Percentiles rank a stretch among this genome's conserved stretches.
Conservation (phyloP, 64 coral and sea anemone species). For the Porites lutea region DNA sequence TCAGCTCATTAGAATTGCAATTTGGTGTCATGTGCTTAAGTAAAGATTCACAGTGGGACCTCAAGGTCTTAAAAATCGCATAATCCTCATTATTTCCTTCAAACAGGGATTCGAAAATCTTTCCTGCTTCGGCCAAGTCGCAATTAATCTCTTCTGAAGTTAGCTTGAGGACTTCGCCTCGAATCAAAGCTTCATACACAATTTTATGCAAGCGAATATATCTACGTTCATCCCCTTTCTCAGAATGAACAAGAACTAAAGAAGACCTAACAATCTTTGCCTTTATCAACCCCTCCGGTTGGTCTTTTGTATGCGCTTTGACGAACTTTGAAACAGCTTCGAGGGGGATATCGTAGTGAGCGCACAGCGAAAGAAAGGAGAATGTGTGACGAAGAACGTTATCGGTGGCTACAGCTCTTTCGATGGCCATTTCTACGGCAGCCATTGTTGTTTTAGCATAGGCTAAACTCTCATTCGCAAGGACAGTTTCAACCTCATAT, state of each 20-base stretch:
- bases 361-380: slow-evolving; percentile 36
- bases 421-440: slow-evolving; percentile 48
- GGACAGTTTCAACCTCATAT: slow-evolving; percentile 20
- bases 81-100: background rate
- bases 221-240: background rate
- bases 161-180: background rate
- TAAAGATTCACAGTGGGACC: background rate
- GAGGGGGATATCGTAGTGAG: slow-evolving; percentile 37
- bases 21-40: background rate
- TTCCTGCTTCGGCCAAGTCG: background rate
- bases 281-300: slow-evolving; percentile 33
- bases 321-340: slow-evolving; percentile 53
- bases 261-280: slow-evolving; percentile 28
- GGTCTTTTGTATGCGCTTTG: background rate
- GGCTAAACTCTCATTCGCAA: slow-evolving; percentile 3
- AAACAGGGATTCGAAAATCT: slow-evolving; percentile 20
- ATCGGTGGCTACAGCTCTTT: slow-evolving; percentile 12
- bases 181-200: slow-evolving; percentile 9
- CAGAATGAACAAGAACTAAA: slow-evolving; percentile 10
- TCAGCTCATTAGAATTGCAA: background rate
- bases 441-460: slow-evolving; percentile 52
- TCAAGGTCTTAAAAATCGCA: background rate
- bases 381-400: slow-evolving; percentile 34
- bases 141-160: background rate
- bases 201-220: slow-evolving; percentile 52